A percentile compares a stretch with the other conserved stretches of the same genome.
phyloP scores from a whole-genome alignment of 2,888 invertebrate genomes.

The Eretmocerus hayati region DNA sequence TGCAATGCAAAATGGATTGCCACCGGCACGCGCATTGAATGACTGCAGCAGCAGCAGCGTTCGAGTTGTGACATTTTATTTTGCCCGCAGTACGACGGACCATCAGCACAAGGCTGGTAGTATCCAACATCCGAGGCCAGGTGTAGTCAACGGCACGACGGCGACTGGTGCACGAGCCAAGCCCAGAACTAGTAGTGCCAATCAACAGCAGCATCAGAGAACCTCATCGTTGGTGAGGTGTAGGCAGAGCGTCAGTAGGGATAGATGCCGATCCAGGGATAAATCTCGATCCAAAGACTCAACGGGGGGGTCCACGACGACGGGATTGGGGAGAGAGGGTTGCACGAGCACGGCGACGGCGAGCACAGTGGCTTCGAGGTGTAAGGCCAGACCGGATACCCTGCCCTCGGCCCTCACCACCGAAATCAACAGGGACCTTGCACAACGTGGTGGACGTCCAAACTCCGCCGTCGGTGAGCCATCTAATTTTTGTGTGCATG shows the following conservation, averaged over 20 bases:
- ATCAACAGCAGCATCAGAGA: background rate
- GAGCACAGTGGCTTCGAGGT: constrained; percentile 21
- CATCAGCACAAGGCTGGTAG: constrained; percentile 10
- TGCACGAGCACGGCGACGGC: constrained; percentile 13
- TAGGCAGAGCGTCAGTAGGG: constrained; percentile 36
- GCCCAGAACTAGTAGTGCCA: constrained; percentile 17
- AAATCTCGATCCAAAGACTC: constrained; percentile 43
- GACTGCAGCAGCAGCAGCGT: too few relatives aligned
- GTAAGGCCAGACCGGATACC: constrained; percentile 38
- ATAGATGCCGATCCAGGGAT: constrained; percentile 57
- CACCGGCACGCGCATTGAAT: too few relatives aligned
- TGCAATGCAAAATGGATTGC: too few relatives aligned
- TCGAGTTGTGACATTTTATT: too few relatives aligned
- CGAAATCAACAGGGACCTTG: constrained; percentile 41
- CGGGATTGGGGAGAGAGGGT: constrained; percentile 33
- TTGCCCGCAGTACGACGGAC: constrained; percentile 10
- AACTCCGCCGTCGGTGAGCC: too few relatives aligned
- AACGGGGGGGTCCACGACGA: constrained; percentile 10
- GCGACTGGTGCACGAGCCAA: constrained; percentile 25
- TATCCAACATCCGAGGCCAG: background rate
- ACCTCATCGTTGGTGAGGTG: background rate
- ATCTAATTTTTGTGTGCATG: too few relatives aligned
- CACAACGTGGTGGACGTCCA: constrained; percentile 37
- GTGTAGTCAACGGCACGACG: constrained; percentile 15
- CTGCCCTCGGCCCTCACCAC: constrained; percentile 41